Conservation (phyloP, 2,888 invertebrate species). For the Dryocosmus kuriphilus region DNA sequence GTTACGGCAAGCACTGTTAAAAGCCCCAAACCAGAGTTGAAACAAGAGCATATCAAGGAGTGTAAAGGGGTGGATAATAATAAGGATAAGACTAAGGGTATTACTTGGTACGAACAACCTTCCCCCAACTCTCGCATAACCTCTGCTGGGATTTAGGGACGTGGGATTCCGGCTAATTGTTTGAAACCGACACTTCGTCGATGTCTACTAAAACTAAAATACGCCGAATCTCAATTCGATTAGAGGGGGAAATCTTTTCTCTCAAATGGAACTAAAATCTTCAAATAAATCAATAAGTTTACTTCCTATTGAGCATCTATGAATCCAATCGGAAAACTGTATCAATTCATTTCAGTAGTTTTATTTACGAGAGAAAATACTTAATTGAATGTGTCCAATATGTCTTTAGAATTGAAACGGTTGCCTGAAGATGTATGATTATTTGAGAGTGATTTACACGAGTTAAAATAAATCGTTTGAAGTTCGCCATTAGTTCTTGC, state of each 20-base stretch:
- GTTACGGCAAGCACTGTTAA: conserved; percentile 57
- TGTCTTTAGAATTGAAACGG: background rate
- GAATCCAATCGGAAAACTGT: background rate
- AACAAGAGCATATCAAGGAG: conserved; percentile 51
- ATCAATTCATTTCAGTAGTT: background rate
- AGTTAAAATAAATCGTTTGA: conserved; percentile 31
- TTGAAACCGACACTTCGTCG: conserved; percentile 67
- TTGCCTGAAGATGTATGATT: conserved; percentile 2
- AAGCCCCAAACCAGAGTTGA: conserved; percentile 47
- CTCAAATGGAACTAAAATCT: background rate
- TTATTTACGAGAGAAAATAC: background rate
- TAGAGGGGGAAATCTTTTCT: conserved; percentile 16
- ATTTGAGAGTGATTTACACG: conserved; percentile 29
- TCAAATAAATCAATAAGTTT: background rate
- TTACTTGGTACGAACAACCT: conserved; percentile 70
- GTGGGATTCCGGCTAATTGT: conserved; percentile 70
- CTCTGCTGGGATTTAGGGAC: conserved; percentile 47
- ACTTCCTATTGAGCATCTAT: background rate
- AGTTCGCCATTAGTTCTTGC: conserved; percentile 20
- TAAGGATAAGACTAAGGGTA: conserved; percentile 75
- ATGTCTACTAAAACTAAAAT: conserved; percentile 57
- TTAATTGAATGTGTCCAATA: too few species aligned
- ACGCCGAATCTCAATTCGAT: conserved; percentile 37
- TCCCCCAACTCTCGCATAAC: conserved; percentile 49
- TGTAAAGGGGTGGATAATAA: conserved; percentile 67